Evolutionary conservation across 2,797 vertebrate species (phyloP).

Genomic region (Ara ararauna): DNA sequence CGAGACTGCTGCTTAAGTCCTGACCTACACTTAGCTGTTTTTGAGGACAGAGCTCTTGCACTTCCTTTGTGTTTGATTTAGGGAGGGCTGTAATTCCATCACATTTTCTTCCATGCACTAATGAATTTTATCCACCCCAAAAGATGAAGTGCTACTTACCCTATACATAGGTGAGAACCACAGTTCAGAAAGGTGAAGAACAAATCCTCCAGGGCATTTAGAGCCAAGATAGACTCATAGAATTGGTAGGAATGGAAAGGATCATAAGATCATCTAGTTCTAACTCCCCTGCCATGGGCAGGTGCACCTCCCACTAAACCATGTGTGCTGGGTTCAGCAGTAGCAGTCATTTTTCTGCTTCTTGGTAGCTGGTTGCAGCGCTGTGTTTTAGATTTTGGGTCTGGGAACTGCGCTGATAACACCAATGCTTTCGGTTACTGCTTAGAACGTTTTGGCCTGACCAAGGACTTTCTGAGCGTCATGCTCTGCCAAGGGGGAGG

Average conservation of each 20-base stretch:
- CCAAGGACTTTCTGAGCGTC: no score
- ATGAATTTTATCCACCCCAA: neutral
- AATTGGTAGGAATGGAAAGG: neutral
- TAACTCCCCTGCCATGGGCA: neutral
- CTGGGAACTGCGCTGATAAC: no score
- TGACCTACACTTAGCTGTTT: neutral
- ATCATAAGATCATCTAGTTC: neutral
- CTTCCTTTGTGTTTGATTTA: neutral
- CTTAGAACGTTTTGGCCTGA: no score
- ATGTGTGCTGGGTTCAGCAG: no score
- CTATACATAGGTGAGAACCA: neutral
- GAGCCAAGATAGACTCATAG: neutral
- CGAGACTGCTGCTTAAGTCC: neutral
- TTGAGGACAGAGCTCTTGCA: neutral
- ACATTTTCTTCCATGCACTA: neutral
- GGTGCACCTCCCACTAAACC: neutral
- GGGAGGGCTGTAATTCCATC: neutral
- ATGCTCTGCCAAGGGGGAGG: no score
- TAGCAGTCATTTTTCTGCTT: no score
- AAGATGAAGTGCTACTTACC: neutral
- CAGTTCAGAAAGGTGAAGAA: neutral
- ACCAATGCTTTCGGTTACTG: no score
- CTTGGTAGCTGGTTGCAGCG: no score
- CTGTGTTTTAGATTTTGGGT: no score
- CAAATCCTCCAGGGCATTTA: neutral